Conservation (phyloP, 64 coral and sea anemone species). For the Acropora tenuis region DNA sequence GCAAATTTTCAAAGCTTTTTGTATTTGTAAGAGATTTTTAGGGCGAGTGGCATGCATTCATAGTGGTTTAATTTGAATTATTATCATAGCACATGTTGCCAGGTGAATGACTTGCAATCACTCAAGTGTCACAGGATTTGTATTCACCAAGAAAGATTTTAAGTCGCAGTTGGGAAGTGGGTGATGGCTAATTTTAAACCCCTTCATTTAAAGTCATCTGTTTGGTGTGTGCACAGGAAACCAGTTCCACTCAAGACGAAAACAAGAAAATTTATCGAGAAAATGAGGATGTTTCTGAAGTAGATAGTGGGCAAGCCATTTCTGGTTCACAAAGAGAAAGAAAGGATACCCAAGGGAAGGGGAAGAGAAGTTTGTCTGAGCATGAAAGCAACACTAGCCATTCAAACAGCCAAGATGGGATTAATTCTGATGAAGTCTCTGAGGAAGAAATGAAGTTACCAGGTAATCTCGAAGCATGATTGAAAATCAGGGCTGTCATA, state of each 20-base stretch:
- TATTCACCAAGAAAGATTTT: no score
- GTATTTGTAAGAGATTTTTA: no score
- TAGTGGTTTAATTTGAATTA: no score
- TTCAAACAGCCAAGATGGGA: not conserved
- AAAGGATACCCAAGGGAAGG: not conserved
- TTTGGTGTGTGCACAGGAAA: constrained; percentile 30
- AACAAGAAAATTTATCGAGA: not conserved
- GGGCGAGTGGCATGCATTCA: no score
- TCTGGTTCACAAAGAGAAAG: constrained; percentile 5
- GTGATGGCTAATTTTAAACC: no score
- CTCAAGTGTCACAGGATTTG: no score
- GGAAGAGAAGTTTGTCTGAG: constrained; percentile 6
- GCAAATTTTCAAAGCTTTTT: no score
- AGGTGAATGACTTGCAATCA: no score
- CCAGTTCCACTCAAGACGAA: constrained; percentile 27
- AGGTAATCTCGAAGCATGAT: constrained; percentile 16
- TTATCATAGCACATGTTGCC: no score
- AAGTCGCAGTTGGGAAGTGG: no score
- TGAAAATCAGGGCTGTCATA: not conserved
- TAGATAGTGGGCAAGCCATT: not conserved
- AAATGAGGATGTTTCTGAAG: not conserved
- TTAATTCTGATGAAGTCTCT: not conserved
- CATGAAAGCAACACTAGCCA: not conserved
- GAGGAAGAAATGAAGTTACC: constrained; percentile 20
- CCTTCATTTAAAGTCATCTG: not conserved